A percentile compares a stretch with the other conserved stretches of the same genome.
phyloP scores from a whole-genome alignment of 2,888 invertebrate species.

The Cremastinae sp. region DNA sequence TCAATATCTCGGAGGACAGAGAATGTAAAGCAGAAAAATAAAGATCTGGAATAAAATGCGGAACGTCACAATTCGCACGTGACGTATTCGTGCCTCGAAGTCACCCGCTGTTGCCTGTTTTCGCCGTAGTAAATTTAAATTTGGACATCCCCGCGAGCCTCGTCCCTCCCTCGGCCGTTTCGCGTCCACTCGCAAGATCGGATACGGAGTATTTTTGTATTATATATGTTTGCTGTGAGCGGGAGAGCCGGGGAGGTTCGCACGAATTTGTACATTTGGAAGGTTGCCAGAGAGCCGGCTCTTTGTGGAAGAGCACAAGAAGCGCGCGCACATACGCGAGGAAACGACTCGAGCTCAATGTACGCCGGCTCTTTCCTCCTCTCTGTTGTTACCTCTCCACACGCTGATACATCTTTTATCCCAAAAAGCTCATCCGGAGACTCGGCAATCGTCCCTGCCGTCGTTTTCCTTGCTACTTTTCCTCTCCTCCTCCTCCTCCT shows the following conservation, averaged over 20 bases:
- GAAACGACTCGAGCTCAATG: constrained; percentile 32
- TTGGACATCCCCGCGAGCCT: constrained; percentile 30
- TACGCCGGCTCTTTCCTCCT: constrained; percentile 13
- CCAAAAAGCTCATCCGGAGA: constrained; percentile 29
- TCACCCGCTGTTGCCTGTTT: constrained; percentile 44
- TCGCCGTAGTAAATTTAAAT: constrained; percentile 55
- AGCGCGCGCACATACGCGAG: constrained; percentile 41
- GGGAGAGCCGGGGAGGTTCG: constrained; percentile 66
- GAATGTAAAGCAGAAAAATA: constrained; percentile 1
- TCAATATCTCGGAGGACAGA: too few relatives aligned
- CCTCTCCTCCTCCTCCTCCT: constrained; percentile 7
- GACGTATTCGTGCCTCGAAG: constrained; percentile 49
- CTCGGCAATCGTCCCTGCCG: constrained; percentile 7
- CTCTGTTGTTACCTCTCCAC: constrained; percentile 15
- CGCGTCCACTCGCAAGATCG: constrained; percentile 42
- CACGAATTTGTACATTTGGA: constrained; percentile 61
- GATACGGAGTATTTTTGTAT: constrained; percentile 53
- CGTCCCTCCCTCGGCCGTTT: constrained; percentile 29
- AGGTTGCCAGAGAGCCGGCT: constrained; percentile 46
- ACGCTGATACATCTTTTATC: constrained; percentile 46
- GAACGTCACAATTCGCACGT: constrained; percentile 52
- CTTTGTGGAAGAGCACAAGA: constrained; percentile 22
- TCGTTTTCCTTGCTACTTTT: constrained; percentile 15
- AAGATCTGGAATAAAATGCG: constrained; percentile 30
- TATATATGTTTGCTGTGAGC: constrained; percentile 44